These are phyloP conservation scores for Galaxea fascicularis DNA, from an alignment of 92 coral and sea anemone genomes.

Conservation along the genomic window DNA sequence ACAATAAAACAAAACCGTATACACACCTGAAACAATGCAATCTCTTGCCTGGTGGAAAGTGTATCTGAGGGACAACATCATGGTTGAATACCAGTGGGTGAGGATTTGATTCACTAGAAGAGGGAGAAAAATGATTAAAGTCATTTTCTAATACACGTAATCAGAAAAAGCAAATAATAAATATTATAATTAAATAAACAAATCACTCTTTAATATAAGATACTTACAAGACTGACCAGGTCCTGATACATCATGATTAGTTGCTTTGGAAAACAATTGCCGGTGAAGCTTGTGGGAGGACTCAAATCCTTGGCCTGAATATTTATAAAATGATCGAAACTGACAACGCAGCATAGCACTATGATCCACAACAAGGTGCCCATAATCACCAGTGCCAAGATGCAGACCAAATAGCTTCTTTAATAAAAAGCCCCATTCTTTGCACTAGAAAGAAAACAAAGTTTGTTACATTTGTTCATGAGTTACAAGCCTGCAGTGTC, in stretches of 20 bases:
- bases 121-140: no score
- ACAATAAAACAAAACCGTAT: no score
- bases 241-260: constrained; percentile 55
- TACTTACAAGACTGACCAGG: constrained; percentile 54
- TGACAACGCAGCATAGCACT: constrained; percentile 38
- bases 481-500: no score
- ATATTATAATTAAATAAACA: no score
- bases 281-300: constrained; percentile 46
- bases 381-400: constrained; percentile 62
- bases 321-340: constrained; percentile 36
- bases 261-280: constrained; percentile 47
- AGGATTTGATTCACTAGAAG: constrained; percentile 48
- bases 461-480: no score
- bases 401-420: constrained; percentile 52
- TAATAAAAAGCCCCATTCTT: constrained; percentile 31
- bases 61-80: constrained; percentile 37
- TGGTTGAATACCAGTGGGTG: constrained; percentile 46
- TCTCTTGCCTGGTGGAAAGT: constrained; percentile 39
- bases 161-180: no score
- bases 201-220: no score
- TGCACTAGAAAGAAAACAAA: constrained; percentile 33
- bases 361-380: constrained; percentile 54
- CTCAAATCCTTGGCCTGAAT: constrained; percentile 65
- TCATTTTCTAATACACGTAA: no score
- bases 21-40: constrained; percentile 19